Evolutionary conservation across 64 coral and sea anemone species (phyloP).

Genomic region (Dendrophyllia cribrosa): DNA sequence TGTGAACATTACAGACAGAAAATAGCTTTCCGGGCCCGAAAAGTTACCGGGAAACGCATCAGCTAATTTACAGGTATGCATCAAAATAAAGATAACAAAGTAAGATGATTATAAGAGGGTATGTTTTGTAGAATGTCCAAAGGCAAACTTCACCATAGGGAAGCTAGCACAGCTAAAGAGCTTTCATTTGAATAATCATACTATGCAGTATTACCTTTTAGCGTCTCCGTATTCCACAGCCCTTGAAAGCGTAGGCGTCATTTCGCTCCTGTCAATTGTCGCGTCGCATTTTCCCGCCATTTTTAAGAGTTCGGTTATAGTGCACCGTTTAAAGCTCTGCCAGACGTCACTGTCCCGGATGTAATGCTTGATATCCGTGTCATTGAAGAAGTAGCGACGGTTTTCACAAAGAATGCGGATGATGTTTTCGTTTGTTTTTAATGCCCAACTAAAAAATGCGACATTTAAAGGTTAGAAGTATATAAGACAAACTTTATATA

Average conservation of each 20-base stretch:
- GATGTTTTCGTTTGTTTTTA: constrained; percentile 87
- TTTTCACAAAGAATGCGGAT: constrained; percentile 67
- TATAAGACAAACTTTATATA: too few relatives aligned
- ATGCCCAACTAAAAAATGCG: constrained; percentile 72
- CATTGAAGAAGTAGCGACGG: constrained; percentile 72
- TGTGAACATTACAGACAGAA: too few relatives aligned
- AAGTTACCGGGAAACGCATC: too few relatives aligned
- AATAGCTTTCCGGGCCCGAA: too few relatives aligned
- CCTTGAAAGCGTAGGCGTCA: constrained; percentile 48
- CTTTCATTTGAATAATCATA: too few relatives aligned
- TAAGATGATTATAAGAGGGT: too few relatives aligned
- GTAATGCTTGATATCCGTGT: constrained; percentile 80
- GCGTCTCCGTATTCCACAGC: constrained; percentile 85
- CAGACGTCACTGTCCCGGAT: constrained; percentile 94
- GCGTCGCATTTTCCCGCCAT: constrained; percentile 60
- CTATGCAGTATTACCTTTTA: constrained; percentile 41
- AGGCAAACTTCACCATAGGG: too few relatives aligned
- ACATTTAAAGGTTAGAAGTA: too few relatives aligned
- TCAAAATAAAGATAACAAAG: too few relatives aligned
- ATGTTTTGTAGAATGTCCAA: too few relatives aligned
- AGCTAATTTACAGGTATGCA: too few relatives aligned
- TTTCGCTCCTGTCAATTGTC: constrained; percentile 56
- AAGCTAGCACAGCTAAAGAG: too few relatives aligned
- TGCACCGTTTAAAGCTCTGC: constrained; percentile 94
- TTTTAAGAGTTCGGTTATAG: constrained; percentile 59